phyloP scores from a whole-genome alignment of 2,888 invertebrate genomes.

The Rotaria socialis region DNA sequence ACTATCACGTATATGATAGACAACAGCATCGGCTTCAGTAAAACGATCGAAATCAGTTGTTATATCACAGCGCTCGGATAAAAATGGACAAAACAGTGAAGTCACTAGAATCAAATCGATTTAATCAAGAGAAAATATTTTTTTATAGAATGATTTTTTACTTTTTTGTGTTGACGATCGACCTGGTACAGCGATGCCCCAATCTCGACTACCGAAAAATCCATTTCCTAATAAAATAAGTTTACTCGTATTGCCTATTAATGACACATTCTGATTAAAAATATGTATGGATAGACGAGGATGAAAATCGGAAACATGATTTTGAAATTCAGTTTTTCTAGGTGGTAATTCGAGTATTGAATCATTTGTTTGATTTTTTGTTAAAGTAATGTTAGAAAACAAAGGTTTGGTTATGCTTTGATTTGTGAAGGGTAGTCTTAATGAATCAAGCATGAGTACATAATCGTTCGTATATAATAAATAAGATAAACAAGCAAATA shows the following conservation, averaged over 20 bases:
- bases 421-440: background rate
- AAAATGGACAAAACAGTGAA: background rate
- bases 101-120: background rate
- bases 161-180: background rate
- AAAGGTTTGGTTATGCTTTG: too few species aligned
- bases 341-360: too few species aligned
- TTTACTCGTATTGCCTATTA: background rate
- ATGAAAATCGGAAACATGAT: background rate
- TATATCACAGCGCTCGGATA: background rate
- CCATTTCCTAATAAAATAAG: background rate
- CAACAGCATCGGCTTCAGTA: background rate
- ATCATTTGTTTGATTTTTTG: background rate
- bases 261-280: background rate
- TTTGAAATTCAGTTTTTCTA: background rate
- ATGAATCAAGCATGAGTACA: background rate
- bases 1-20: background rate
- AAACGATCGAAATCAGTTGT: background rate
- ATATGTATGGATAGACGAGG: background rate
- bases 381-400: background rate
- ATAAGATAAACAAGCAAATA: background rate
- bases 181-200: background rate
- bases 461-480: background rate
- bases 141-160: background rate
- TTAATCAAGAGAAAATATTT: too few species aligned
- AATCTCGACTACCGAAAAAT: background rate